phyloP scores from a whole-genome alignment of 2,888 invertebrate genomes.

The Microdon myrmicae region DNA sequence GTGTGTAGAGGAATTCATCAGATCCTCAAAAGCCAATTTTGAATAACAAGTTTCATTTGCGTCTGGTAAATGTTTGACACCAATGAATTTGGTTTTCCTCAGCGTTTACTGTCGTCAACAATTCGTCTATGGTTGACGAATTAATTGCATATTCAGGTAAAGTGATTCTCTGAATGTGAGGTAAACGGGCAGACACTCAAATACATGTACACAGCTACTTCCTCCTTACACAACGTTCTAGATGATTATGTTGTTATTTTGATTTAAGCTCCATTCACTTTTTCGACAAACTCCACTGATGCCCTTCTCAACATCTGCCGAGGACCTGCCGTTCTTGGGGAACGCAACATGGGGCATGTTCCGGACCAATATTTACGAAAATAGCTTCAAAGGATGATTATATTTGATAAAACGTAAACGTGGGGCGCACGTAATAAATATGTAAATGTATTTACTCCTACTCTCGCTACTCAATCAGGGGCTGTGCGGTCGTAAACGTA shows the following conservation, averaged over 20 bases:
- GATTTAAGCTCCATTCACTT: constrained; percentile 4
- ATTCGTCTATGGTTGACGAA: background rate
- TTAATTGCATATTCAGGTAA: too few species aligned
- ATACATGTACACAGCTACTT: too few species aligned
- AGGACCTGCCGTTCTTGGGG: background rate
- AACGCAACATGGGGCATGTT: background rate
- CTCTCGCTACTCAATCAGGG: background rate
- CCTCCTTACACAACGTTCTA: background rate
- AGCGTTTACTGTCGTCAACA: constrained; percentile 6
- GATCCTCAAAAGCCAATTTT: constrained; percentile 15
- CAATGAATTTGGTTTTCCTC: constrained; percentile 9
- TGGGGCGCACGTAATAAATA: too few species aligned
- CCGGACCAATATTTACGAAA: constrained; percentile 25
- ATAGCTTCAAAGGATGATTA: constrained; percentile 21
- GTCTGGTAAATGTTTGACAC: constrained; percentile 3
- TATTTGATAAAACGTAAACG: constrained; percentile 12
- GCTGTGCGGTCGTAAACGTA: constrained; percentile 2
- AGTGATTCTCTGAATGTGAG: too few species aligned
- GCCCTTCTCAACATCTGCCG: background rate
- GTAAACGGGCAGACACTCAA: too few species aligned
- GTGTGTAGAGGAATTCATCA: background rate
- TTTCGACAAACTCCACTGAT: background rate
- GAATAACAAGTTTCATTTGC: constrained; percentile 18
- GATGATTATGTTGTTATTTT: constrained; percentile 1
- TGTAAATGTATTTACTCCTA: background rate